Conservation (phyloP, 2,888 invertebrate species). For the Thecophora atra region DNA sequence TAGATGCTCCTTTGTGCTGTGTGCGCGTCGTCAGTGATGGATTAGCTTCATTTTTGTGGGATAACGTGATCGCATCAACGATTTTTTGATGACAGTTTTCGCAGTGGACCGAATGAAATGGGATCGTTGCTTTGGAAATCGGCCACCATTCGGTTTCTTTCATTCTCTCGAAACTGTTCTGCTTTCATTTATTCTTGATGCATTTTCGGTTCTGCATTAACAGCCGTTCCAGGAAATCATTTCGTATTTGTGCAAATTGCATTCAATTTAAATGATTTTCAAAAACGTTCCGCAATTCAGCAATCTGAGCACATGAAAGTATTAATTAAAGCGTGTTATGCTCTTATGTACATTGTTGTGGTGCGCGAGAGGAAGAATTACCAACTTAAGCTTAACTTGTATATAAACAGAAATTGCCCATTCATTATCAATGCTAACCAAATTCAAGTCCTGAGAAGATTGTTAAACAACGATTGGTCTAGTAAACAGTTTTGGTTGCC, state of each 20-base stretch:
- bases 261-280: slow-evolving; percentile 49
- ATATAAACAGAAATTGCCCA: too few relatives aligned
- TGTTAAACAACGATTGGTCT: slow-evolving; percentile 53
- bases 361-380: too few relatives aligned
- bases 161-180: slow-evolving; percentile 21
- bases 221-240: slow-evolving; percentile 62
- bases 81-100: slow-evolving; percentile 51
- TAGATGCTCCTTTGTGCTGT: slow-evolving; percentile 27
- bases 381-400: too few relatives aligned
- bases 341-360: too few relatives aligned
- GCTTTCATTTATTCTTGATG: slow-evolving; percentile 40
- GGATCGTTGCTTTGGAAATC: slow-evolving; percentile 30
- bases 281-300: too few relatives aligned
- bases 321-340: too few relatives aligned
- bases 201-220: slow-evolving; percentile 26
- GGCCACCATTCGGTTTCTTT: slow-evolving; percentile 13
- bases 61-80: slow-evolving; percentile 61
- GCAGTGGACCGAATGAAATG: slow-evolving; percentile 40
- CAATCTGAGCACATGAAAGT: too few relatives aligned
- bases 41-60: slow-evolving; percentile 64
- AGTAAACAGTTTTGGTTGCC: slow-evolving; percentile 42
- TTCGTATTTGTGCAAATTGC: slow-evolving; percentile 63
- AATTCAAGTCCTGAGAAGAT: slow-evolving; percentile 39
- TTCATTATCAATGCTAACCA: too few relatives aligned
- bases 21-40: slow-evolving; percentile 56